A percentile compares a stretch with the other conserved stretches of the same genome.
These are phyloP conservation scores for Phaenicophaeus curvirostris DNA, from an alignment of 2,797 vertebrate species.

Conservation along the genomic window DNA sequence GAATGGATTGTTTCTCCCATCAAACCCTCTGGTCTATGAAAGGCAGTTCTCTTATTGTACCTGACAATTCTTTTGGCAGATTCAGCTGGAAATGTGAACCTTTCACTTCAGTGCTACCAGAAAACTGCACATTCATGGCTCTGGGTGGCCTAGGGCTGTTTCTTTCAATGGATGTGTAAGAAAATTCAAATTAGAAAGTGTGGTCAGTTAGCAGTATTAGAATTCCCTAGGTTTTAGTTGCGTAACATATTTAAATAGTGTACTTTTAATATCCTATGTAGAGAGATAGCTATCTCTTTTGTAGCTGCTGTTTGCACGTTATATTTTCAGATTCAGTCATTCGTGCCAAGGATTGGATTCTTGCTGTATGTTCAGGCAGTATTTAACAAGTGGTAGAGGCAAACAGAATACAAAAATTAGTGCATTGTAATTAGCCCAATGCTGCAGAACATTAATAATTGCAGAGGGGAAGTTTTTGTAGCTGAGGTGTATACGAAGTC, in stretches of 20 bases:
- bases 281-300: neutral
- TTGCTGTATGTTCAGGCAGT: neutral
- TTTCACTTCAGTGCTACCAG: neutral
- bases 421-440: neutral
- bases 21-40: neutral
- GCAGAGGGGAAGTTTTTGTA: neutral
- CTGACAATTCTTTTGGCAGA: neutral
- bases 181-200: neutral
- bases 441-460: neutral
- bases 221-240: neutral
- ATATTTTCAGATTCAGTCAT: neutral
- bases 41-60: neutral
- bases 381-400: neutral
- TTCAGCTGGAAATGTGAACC: neutral
- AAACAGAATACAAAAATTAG: neutral
- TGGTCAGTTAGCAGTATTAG: neutral
- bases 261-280: neutral
- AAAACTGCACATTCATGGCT: neutral
- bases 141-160: neutral
- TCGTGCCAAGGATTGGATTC: neutral
- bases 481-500: neutral
- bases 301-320: neutral
- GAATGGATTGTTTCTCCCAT: neutral
- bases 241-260: neutral
- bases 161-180: neutral